A percentile compares a stretch with the other conserved stretches of the same genome.
Evolutionary conservation across 2,888 invertebrate species (phyloP).

Genomic region (Amiota communis): DNA sequence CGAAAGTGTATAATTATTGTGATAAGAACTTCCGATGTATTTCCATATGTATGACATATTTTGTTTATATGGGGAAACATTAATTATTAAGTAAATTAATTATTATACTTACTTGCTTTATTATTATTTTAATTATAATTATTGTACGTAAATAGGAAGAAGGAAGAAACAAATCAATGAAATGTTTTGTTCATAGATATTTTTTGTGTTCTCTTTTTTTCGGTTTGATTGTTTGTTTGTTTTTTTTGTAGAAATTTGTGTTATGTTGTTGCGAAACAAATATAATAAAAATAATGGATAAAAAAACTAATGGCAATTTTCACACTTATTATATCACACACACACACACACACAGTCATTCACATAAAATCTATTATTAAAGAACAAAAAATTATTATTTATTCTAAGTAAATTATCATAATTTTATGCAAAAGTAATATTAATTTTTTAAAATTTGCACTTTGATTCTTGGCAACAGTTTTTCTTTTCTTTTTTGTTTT

Average conservation of each 20-base stretch:
- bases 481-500: background rate
- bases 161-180: background rate
- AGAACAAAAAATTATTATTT: background rate
- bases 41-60: too few relatives aligned
- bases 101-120: background rate
- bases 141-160: too few relatives aligned
- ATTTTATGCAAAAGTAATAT: too few relatives aligned
- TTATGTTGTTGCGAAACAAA: too few relatives aligned
- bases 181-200: constrained; percentile 6
- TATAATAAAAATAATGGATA: background rate
- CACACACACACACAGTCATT: background rate
- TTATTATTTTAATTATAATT: constrained; percentile 4
- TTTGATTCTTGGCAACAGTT: background rate
- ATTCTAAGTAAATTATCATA: too few relatives aligned
- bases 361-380: background rate
- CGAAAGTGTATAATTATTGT: too few relatives aligned
- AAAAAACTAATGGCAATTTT: constrained; percentile 1
- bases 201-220: background rate
- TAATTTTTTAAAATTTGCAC: background rate
- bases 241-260: background rate
- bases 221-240: constrained; percentile 1
- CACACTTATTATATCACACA: constrained; percentile 10
- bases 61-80: too few relatives aligned
- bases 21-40: too few relatives aligned
- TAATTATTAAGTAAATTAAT: too few relatives aligned